phyloP scores from a whole-genome alignment of 2,113 vertebrate species.

The Pygoscelis antarcticus region DNA sequence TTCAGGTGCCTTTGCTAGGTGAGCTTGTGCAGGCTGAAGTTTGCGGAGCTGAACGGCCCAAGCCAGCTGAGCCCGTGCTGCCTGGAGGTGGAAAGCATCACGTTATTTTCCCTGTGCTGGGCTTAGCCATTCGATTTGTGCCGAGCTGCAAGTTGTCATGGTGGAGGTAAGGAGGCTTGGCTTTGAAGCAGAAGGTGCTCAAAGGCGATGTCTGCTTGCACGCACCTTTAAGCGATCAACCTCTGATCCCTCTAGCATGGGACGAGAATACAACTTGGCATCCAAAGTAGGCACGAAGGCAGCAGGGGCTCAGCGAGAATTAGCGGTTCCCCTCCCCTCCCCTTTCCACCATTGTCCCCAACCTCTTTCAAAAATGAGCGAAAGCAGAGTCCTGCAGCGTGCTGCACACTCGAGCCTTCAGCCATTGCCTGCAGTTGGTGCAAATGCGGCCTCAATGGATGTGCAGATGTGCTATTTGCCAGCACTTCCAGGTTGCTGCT shows the following conservation, averaged over 20 bases:
- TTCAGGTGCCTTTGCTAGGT: not conserved
- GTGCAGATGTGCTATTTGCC: not conserved
- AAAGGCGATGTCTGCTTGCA: not conserved
- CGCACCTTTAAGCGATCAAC: rapidly evolving
- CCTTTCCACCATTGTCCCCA: not conserved
- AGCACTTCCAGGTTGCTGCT: not conserved
- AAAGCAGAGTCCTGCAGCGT: not conserved
- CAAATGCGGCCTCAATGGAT: rapidly evolving
- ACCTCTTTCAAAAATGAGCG: not conserved
- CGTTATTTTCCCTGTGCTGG: rapidly evolving
- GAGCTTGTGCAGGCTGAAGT: not conserved
- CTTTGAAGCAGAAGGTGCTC: not conserved
- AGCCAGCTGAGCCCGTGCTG: not conserved
- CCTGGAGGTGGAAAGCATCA: not conserved
- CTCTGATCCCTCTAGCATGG: not conserved
- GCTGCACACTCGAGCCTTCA: not conserved
- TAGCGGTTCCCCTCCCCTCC: not conserved
- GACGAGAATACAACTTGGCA: not conserved
- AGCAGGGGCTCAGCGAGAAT: rapidly evolving
- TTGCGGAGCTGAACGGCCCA: not conserved
- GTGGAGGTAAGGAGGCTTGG: not conserved
- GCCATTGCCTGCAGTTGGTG: not conserved
- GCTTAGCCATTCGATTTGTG: not conserved
- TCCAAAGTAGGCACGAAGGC: not conserved
- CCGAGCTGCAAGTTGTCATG: not conserved